These are phyloP conservation scores for Drosophila hamatofila DNA, from an alignment of 2,888 invertebrate species.

Conservation along the genomic window DNA sequence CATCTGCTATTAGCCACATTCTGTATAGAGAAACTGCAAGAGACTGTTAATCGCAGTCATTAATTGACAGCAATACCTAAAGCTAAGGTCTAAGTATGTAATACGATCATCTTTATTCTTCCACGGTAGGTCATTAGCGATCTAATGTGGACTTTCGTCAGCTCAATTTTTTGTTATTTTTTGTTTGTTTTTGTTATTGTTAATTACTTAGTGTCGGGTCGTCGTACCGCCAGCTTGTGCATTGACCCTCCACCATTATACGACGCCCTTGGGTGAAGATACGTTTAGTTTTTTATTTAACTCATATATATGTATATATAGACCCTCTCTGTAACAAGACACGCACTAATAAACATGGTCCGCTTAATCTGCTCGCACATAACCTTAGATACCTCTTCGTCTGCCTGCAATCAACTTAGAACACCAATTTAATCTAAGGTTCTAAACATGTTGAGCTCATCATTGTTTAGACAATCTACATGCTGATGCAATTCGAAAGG, in stretches of 20 bases:
- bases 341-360: slow-evolving; percentile 43
- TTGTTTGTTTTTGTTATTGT: slow-evolving; percentile 21
- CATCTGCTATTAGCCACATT: not conserved
- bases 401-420: not conserved
- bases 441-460: not conserved
- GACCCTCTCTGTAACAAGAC: slow-evolving; percentile 18
- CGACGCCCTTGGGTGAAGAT: slow-evolving; percentile 35
- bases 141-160: slow-evolving; percentile 24
- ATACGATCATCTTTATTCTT: slow-evolving; percentile 4
- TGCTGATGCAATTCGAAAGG: not conserved
- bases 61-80: slow-evolving; percentile 33
- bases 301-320: not conserved
- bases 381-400: not conserved
- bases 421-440: not conserved
- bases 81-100: slow-evolving; percentile 11
- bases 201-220: slow-evolving; percentile 49
- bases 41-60: slow-evolving; percentile 21
- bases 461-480: not conserved
- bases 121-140: slow-evolving; percentile 35
- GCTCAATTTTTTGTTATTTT: slow-evolving; percentile 21
- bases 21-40: not conserved
- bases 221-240: slow-evolving; percentile 52
- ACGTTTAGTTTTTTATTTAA: not conserved
- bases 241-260: slow-evolving; percentile 51
- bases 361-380: not conserved